Base-by-base conservation (phyloP, 1,140 invertebrate species). In the Pseudomyrmex cubaensis region DNA sequence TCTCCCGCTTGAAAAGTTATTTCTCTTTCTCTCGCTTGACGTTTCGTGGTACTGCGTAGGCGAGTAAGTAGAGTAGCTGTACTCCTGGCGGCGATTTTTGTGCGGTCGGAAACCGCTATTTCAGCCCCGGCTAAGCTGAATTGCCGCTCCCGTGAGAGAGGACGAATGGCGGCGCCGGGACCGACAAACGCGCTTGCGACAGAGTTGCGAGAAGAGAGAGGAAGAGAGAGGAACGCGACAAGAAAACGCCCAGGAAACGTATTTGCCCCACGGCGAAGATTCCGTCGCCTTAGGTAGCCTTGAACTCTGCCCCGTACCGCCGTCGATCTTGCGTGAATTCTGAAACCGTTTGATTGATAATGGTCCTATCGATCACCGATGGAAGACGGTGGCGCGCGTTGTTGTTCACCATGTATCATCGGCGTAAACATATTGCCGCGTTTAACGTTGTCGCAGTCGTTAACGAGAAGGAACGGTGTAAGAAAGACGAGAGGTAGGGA, bases 81-180 rank as follows among this genome's bases (percentile, higher is more conserved):
- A 82, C 82, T 69, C 82, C 74, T 67, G 82, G 50, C 74, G 86
- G 62, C 85, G 77, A 87, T 87, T 87, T 87, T 87, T 75, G 78
- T 46, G 56, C 56, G 44, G 17, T 35, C n/a, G 50, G 57, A 73
- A 87, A 87, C 70, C 86, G 72, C 86, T 20, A 59, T 66, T 82
- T 87, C 70, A 61, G 54, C 72, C 64, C 50, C 15, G 66, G 64
- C 44, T 67, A 25, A 67, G 69, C 35, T 82, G 82, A 85, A 82
- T 88, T 82, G 74, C 86, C 57, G 46, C 63, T 85, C 87, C 86
- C 86, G 64, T 72, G 86, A 52, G 82, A 54, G 44, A 44, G 73
- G 50, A 67, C 57, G 84, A 76, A 86, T 66, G 35, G 66, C 72
- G 50, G 54, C 44, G 22, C n/a, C 12, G 70, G 46, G 59, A 35